Base-by-base conservation (phyloP, 1,140 invertebrate genomes). In the Bacillus rossius region DNA sequence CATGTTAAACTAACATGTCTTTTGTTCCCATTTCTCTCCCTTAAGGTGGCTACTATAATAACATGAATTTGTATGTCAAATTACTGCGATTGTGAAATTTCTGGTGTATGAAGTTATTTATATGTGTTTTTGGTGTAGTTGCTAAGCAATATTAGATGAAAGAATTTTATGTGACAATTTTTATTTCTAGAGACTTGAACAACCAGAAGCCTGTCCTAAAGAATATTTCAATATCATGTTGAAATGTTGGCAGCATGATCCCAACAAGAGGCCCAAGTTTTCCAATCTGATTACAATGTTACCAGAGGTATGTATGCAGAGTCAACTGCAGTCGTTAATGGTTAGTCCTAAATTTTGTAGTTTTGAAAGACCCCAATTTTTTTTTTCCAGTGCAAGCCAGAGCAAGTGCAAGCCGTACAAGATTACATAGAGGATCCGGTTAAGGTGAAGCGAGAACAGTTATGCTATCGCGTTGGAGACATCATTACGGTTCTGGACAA, bases 171-270 rank as follows among this genome's bases (percentile, higher is more conserved):
- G n/a, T n/a, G n/a, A n/a, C n/a, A n/a, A n/a, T n/a, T n/a, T n/a
- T 26, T 40, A 13, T 17, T 72, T 75, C 25, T 79, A 94, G 77
- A 79, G 92, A 37, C 75, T 97, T 26, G 94, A 98, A 69, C 85
- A 92, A 64, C 96, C 96, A 0, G 92, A 96, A 64, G 93, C 91
- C 62, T 99, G 96, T 76, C 95, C 97, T 0, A 85, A 88, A 57
- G 94, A 96, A 20, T 94, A 96, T 73, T 99, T 95, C 68, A 79
- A 82, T 5, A 73, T 96, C 10, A 99, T 99, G 96, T 77, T 88
- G 43, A 89, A 95, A 69, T 98, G 96, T 72, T 99, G 96, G 96
- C 83, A 89, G 53, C 93, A 98, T 67, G 91, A 98, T 61, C 86
- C 93, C 0, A 78, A 80, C n/a, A 84, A 89, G 61, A 76, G 97